Evolutionary conservation across 2,113 vertebrate genomes (phyloP).

Genomic region (Cochlearius cochlearius): DNA sequence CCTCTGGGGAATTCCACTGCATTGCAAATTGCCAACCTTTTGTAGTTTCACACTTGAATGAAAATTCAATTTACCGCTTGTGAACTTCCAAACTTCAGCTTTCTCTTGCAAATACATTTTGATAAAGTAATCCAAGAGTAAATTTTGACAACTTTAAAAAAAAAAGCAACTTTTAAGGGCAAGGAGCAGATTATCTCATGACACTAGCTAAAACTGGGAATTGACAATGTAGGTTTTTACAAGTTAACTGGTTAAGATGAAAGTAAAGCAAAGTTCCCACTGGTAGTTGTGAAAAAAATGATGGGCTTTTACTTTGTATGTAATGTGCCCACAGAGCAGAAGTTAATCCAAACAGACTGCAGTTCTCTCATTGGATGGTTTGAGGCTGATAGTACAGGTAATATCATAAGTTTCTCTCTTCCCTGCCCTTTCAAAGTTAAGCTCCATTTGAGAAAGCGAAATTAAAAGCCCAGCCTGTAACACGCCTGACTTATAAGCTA

Average conservation of each 20-base stretch:
- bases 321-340: neutral
- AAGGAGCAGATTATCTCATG: neutral
- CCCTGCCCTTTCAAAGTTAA: neutral
- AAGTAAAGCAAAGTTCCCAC: neutral
- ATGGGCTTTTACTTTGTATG: neutral
- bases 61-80: neutral
- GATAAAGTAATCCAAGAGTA: neutral
- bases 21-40: neutral
- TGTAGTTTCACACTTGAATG: neutral
- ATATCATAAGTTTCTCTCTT: neutral
- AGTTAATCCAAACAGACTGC: neutral
- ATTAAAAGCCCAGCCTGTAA: neutral
- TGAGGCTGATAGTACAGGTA: neutral
- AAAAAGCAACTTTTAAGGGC: neutral
- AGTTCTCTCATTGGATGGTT: neutral
- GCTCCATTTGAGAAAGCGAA: neutral
- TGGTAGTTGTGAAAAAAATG: neutral
- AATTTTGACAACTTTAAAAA: neutral
- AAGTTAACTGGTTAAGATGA: neutral
- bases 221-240: neutral
- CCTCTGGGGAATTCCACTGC: neutral
- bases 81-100: neutral
- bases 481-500: neutral
- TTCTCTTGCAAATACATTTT: neutral
- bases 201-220: neutral